These are phyloP conservation scores for Verasper variegatus DNA, from an alignment of 2,113 vertebrate species.

Conservation along the genomic window DNA sequence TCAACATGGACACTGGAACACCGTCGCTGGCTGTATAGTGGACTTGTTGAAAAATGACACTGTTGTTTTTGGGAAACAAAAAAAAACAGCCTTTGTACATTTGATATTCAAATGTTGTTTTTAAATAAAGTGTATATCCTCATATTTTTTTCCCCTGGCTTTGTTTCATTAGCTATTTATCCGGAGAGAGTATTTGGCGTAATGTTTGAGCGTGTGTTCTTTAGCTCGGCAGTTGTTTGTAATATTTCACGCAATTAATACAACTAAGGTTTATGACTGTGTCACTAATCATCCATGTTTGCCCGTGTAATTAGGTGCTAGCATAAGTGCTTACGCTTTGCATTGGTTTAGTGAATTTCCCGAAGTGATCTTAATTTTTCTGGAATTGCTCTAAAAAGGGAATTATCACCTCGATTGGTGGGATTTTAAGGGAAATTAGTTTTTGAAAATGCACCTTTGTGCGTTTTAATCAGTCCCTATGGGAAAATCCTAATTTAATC, in stretches of 20 bases:
- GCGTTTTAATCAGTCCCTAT: neutral
- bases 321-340: neutral
- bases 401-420: neutral
- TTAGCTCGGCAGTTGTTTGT: constrained; percentile 12
- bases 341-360: neutral
- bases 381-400: neutral
- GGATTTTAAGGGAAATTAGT: neutral
- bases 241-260: constrained; percentile 8
- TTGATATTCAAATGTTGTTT: constrained; percentile 73
- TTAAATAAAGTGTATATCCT: constrained; percentile 77
- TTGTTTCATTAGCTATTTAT: constrained; percentile 65
- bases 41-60: constrained; percentile 46
- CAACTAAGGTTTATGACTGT: constrained; percentile 18
- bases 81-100: constrained; percentile 66
- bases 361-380: neutral
- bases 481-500: neutral
- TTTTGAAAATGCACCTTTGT: neutral
- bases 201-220: neutral
- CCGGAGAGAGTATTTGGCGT: constrained; percentile 5
- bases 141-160: constrained; percentile 58
- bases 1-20: constrained; percentile 58
- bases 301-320: neutral
- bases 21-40: constrained; percentile 39
- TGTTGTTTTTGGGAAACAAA: constrained; percentile 48
- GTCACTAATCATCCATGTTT: neutral